Conservation (phyloP, 2,888 invertebrate species). For the Drosophila koepferae region DNA sequence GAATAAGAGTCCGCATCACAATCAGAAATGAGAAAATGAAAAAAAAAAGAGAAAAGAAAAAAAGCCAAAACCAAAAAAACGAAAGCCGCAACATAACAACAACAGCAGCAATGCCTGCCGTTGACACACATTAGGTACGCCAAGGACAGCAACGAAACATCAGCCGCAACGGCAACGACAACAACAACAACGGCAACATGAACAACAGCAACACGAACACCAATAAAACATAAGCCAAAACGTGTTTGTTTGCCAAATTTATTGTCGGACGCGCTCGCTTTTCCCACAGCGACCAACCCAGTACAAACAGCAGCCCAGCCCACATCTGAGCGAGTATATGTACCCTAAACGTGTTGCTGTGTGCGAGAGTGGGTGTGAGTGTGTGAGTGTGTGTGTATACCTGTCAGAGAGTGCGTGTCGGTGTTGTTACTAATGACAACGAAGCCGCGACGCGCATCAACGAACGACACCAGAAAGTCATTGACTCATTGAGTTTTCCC, state of each 20-base stretch:
- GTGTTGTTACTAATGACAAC: constrained; percentile 78
- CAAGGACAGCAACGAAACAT: constrained; percentile 69
- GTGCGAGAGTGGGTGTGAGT: background rate
- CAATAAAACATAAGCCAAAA: constrained; percentile 80
- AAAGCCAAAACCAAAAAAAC: constrained; percentile 32
- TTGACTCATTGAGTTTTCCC: constrained; percentile 74
- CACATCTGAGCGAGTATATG: constrained; percentile 23
- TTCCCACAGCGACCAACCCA: constrained; percentile 56
- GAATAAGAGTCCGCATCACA: constrained; percentile 47
- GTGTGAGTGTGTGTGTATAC: constrained; percentile 17
- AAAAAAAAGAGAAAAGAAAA: constrained; percentile 21
- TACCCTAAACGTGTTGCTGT: constrained; percentile 3
- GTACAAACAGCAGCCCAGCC: constrained; percentile 41
- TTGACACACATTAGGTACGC: constrained; percentile 75
- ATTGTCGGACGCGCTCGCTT: constrained; percentile 63
- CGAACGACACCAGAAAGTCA: constrained; percentile 77
- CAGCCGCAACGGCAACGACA: constrained; percentile 50
- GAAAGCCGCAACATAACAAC: constrained; percentile 39
- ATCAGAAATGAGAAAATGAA: constrained; percentile 24
- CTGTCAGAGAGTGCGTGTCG: constrained; percentile 58
- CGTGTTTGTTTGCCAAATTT: constrained; percentile 78
- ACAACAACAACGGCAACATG: constrained; percentile 47
- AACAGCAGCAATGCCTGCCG: constrained; percentile 47
- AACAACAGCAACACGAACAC: constrained; percentile 48
- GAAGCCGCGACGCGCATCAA: constrained; percentile 75